Evolutionary conservation across 2,797 vertebrate genomes (phyloP).

Genomic region (Naso thynnoides): DNA sequence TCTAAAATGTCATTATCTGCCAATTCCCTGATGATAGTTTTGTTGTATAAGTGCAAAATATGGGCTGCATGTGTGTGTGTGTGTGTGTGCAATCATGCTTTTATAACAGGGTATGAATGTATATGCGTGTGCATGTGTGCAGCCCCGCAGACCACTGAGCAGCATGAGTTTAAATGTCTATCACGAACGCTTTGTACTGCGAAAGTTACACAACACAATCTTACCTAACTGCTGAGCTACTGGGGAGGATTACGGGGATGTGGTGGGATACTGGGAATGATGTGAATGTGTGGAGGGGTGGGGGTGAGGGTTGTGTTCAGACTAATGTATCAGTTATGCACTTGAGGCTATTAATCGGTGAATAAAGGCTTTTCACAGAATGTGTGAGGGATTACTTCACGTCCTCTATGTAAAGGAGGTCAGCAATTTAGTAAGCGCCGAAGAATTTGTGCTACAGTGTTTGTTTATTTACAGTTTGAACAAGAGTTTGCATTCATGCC

Average conservation of each 20-base stretch:
- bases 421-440: not conserved
- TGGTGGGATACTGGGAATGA: constrained; percentile 26
- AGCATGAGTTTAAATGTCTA: constrained; percentile 42
- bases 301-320: not conserved
- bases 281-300: not conserved
- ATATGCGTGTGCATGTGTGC: constrained; percentile 30
- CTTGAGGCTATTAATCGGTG: not conserved
- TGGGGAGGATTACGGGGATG: constrained; percentile 42
- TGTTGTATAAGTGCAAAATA: constrained; percentile 20
- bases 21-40: constrained; percentile 7
- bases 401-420: too few relatives aligned
- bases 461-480: not conserved
- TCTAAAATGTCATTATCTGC: constrained; percentile 30
- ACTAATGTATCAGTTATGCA: not conserved
- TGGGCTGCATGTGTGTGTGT: not conserved
- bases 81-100: not conserved
- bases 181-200: constrained; percentile 26
- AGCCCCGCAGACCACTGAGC: constrained; percentile 52
- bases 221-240: constrained; percentile 49
- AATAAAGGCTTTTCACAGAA: constrained; percentile 26
- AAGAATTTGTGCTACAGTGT: not conserved
- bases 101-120: constrained; percentile 5
- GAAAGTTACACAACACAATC: constrained; percentile 63
- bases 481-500: not conserved
- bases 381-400: not conserved